Percentiles rank a stretch among this genome's conserved stretches.
Conservation (phyloP, 2,797 vertebrate genomes). For the Selene dorsalis region DNA sequence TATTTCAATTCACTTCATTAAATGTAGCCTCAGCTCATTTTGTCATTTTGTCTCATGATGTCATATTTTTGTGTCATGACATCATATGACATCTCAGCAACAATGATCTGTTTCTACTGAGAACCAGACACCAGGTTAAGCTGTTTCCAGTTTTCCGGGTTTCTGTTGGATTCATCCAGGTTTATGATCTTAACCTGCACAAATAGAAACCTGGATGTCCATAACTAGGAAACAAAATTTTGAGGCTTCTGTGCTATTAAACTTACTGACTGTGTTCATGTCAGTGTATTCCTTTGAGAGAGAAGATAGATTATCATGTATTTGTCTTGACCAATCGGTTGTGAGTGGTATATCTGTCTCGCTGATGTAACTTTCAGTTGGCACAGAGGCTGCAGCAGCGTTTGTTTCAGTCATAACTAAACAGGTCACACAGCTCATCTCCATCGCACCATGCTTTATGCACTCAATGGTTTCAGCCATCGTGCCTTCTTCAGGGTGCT, state of each 20-base stretch:
- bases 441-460: neutral
- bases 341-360: too few species aligned
- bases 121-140: neutral
- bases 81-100: neutral
- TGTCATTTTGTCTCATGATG: too few species aligned
- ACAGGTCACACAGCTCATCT: neutral
- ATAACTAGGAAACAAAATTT: neutral
- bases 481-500: neutral
- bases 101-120: neutral
- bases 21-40: neutral
- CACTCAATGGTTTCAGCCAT: neutral
- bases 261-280: neutral
- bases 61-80: too few species aligned
- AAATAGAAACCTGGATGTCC: neutral
- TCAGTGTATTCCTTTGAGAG: neutral
- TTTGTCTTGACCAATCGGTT: too few species aligned
- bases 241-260: neutral
- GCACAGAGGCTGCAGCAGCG: neutral
- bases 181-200: neutral
- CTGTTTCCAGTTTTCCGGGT: too few species aligned
- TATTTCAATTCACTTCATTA: constrained; percentile 3
- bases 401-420: neutral
- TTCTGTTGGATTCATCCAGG: too few species aligned
- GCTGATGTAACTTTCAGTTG: too few species aligned
- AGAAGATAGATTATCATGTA: too few species aligned